Evolutionary conservation across 2,113 vertebrate species (phyloP).

Genomic region (Ptyas mucosa): DNA sequence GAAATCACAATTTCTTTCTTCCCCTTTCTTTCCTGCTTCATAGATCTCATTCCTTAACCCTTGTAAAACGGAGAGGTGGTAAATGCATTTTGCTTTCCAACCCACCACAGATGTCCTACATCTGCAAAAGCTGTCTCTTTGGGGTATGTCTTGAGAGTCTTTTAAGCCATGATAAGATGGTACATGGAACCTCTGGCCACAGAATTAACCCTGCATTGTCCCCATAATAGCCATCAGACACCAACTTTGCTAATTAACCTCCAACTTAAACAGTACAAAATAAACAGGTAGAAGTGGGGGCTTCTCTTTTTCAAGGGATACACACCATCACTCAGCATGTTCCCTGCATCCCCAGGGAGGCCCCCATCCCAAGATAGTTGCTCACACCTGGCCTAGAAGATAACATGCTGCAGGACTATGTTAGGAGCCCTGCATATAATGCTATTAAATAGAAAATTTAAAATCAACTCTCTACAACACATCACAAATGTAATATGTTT

Average conservation of each 20-base stretch:
- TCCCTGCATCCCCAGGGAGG: neutral
- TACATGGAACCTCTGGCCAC: neutral
- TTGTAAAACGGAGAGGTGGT: neutral
- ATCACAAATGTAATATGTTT: neutral
- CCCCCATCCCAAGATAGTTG: neutral
- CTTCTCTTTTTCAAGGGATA: neutral
- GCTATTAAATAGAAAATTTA: neutral
- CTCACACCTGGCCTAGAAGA: neutral
- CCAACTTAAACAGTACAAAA: neutral
- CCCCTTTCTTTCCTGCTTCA: neutral
- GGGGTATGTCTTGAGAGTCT: neutral
- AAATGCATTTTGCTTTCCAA: neutral
- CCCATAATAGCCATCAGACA: neutral
- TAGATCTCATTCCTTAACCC: neutral
- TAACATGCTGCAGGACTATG: neutral
- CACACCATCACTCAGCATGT: neutral
- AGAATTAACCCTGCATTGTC: neutral
- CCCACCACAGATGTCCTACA: neutral
- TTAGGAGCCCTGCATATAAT: neutral
- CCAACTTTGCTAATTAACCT: neutral
- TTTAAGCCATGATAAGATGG: neutral
- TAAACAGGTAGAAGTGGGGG: neutral
- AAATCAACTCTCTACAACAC: neutral
- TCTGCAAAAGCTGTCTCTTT: neutral
- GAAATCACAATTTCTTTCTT: neutral